Base-by-base conservation (phyloP, 1,140 invertebrate genomes). In the Wiebesia pumilae region DNA sequence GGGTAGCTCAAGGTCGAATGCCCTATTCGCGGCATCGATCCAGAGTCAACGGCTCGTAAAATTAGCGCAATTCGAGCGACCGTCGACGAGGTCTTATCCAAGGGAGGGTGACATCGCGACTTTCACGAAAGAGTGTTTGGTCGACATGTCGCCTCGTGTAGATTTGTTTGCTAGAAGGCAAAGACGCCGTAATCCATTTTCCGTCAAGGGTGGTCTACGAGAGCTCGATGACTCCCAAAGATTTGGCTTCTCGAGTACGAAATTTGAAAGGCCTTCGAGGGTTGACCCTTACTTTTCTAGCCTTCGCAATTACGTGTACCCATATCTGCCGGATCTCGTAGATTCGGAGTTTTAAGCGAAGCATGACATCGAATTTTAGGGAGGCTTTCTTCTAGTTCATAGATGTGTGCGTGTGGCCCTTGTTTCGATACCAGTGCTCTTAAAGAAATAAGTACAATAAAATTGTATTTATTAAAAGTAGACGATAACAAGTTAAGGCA, bases 31-130 rank as follows among this genome's bases (percentile, higher is more conserved):
- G 73, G 62, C 89, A 92, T 93, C 92, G 93, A 93, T 93, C 91
- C 90, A 80, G 88, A 93, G 92, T 93, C 93, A 94, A 93, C 93
- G 93, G 92, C 91, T 94, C 93, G 93, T 93, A 93, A 94, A 94
- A 93, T 93, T 93, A 93, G 90, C 84, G 73, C 78, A 4, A 27
- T 27, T 62, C 58, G 58, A 27, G 58, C 3, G 10, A 16, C 19
- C 19, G 19, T 2, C 9, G 51, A 54, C 19, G 43, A 47, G 90
- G 24, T 35, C 19, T 38, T 38, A 71, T 71, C 33, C 35, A 4
- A 21, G 69, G 21, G n/a, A 24, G 24, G 10, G 27, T 27, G 58
- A 24, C 6, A 62, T 62, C 58, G 58, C 24, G 58, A 62, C 1
- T 4, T 27, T 58, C 54, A 16, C 10, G 19, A 19, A 19, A 4